A percentile compares a stretch with the other conserved stretches of the same genome.
Evolutionary conservation across 2,113 vertebrate genomes (phyloP).

Genomic region (Panurus biarmicus): DNA sequence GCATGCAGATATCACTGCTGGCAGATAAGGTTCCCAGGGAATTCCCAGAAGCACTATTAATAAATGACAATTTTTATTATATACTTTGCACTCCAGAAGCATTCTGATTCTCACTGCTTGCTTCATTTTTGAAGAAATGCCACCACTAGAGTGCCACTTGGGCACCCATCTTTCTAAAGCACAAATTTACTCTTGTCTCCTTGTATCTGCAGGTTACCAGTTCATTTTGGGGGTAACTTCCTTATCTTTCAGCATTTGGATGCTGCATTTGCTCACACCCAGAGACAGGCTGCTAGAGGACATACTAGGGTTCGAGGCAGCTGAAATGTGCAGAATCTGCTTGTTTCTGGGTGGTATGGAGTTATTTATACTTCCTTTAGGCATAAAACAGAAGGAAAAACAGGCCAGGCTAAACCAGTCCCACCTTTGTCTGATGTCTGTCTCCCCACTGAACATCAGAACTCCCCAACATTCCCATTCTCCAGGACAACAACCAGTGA

Average conservation of each 20-base stretch:
- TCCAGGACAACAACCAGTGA: not conserved
- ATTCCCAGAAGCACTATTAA: not conserved
- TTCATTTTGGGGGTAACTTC: not conserved
- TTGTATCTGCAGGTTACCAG: not conserved
- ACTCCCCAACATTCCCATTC: not conserved
- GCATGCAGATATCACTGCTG: not conserved
- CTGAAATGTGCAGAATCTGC: not conserved
- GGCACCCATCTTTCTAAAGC: not conserved
- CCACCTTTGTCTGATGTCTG: not conserved
- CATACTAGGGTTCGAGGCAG: not conserved
- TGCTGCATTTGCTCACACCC: not conserved
- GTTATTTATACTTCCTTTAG: not conserved
- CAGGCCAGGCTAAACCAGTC: not conserved
- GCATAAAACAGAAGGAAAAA: not conserved
- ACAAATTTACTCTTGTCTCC: not conserved
- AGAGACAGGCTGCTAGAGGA: not conserved
- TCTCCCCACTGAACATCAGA: not conserved
- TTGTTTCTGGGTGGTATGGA: not conserved
- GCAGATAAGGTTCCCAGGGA: not conserved
- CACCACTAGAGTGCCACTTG: not conserved
- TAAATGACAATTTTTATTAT: slow-evolving; percentile 13
- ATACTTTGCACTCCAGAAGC: not conserved
- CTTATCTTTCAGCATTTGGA: not conserved
- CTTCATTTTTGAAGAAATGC: not conserved
- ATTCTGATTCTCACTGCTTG: not conserved